Evolutionary conservation across 53 echinoderm and acorn worm species (phyloP), one percentile per base, ranked within the genome.

Genomic region (Stichopus horrens): DNA sequence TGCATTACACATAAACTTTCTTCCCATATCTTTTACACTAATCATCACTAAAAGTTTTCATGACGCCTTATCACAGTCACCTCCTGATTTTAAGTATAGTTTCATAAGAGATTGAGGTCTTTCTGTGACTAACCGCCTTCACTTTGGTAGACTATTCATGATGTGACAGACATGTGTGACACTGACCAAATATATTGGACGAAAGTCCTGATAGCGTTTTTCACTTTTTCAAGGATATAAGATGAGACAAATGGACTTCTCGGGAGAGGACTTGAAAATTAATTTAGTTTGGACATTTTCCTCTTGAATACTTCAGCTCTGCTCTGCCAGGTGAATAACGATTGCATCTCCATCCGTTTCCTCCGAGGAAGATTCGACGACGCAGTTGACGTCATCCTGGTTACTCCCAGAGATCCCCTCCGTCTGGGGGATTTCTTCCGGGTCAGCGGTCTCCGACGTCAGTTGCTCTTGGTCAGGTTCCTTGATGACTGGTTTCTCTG

Each of bases 331-430:
- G 18, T 71, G 71, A 5, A 71, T 18, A 7, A 71, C 19, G 71
- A 71, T n/a, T 4, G 55, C 80, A 11, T 80, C 57, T 7, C 80
- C 18, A 53, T 80, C 80, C 57, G 80, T 80, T 6, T 80, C 80
- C 80, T 80, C 80, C 21, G 55, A 55, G 19, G 80, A 80, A 1
- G 80, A 80, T 55, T 80, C 80, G 4, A 55, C 57, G 7, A 16
- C 80, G 55, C 13, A 18, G 20, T 21, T 13, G 1, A 5, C 4
- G 18, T n/a, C 16, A 13, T 71, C 71, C 71, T 18, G n/a, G n/a
- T 71, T 71, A 18, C n/a, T 18, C 19, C 5, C 6, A 7, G 21
- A 19, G 2, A 37, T 37, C 7, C 7, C 14, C 71, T 71, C 71
- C 18, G 5, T 4, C 14, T 13, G 18, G 18, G 18, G 14, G n/a